Evolutionary conservation across 37 sponge, comb jelly and placozoan species (phyloP), one percentile per base, ranked within the genome.

Genomic region (Chondrosia reniformis): DNA sequence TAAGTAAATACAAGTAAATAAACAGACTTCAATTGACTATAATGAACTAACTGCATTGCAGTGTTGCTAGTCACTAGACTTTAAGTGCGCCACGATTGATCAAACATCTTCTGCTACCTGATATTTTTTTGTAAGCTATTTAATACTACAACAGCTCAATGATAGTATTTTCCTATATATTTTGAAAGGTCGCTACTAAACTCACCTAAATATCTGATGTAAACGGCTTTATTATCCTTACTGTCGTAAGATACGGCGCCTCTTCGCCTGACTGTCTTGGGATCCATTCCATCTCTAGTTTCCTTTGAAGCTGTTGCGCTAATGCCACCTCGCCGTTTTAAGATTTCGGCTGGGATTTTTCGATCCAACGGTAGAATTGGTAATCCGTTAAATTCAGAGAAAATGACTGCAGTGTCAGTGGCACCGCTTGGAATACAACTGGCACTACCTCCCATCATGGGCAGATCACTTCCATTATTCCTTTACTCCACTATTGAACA

Each of bases 131-230:
- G n/a, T n/a, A n/a, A n/a, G n/a, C n/a, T n/a, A n/a, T n/a, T n/a
- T n/a, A n/a, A n/a, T n/a, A n/a, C n/a, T n/a, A n/a, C n/a, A n/a
- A n/a, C n/a, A n/a, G n/a, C n/a, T n/a, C n/a, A n/a, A n/a, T n/a
- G n/a, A n/a, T n/a, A n/a, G n/a, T n/a, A n/a, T n/a, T n/a, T n/a
- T n/a, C n/a, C n/a, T n/a, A n/a, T n/a, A n/a, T n/a, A n/a, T n/a
- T n/a, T n/a, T n/a, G n/a, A n/a, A n/a, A n/a, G n/a, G n/a, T n/a
- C n/a, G n/a, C n/a, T n/a, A n/a, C n/a, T n/a, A n/a, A n/a, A n/a
- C 67, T 55, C 76, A 88, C 86, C 86, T 46, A 79, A 44, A 39
- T 85, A 63, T 33, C 89, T 28, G 33, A 88, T 88, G 62, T 88
- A 88, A 76, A 84, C 72, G 3, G 89, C 89, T 28, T 56, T 69